Base-by-base conservation (phyloP, 2,797 vertebrate genomes). In the Pipistrellus kuhlii region DNA sequence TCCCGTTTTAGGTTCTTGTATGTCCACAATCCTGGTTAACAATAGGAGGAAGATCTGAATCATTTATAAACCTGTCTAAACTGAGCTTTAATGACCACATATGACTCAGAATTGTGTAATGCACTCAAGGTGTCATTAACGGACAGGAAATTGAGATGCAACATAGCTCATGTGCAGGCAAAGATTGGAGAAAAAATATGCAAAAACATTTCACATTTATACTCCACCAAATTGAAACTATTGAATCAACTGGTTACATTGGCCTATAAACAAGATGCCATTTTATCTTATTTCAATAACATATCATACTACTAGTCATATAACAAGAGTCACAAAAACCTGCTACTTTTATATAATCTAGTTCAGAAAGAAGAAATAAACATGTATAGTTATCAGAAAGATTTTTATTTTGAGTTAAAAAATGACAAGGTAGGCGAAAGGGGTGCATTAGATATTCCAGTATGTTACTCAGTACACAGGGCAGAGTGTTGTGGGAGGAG, bases 401-500 rank as follows among this genome's bases (percentile, higher is more conserved):
- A 75, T 9, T 51, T 81, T 76, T 89, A 4, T 41, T 85, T 94
- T 90, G 27, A 91, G 59, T 89, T 78, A n/a, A 0, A 68, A 71
- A 83, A 77, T 81, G 21, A 12, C 15, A 85, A 86, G 30, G 15
- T 27, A 57, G 5, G 8, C 55, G n/a, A 89, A 59, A 23, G 9
- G 5, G n/a, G 23, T 76, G 11, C 15, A 53, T n/a, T 76, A 41
- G 90, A 83, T 30, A 81, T 9, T 27, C n/a, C 14, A 69, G 51
- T 8, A 38, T 84, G 20, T 44, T 80, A 35, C 68, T 88, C 32
- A 27, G 17, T n/a, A 62, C 41, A 55, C 9, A 35, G 57, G 21
- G 35, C 6, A 75, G 30, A 77, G 35, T 41, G 59, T 32, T 44
- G 9, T 77, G 21, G 93, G 32, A 69, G 35, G 18, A 81, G 25